These are phyloP conservation scores for Pelodytes ibericus DNA, from an alignment of 2,797 vertebrate genomes.

Conservation along the genomic window DNA sequence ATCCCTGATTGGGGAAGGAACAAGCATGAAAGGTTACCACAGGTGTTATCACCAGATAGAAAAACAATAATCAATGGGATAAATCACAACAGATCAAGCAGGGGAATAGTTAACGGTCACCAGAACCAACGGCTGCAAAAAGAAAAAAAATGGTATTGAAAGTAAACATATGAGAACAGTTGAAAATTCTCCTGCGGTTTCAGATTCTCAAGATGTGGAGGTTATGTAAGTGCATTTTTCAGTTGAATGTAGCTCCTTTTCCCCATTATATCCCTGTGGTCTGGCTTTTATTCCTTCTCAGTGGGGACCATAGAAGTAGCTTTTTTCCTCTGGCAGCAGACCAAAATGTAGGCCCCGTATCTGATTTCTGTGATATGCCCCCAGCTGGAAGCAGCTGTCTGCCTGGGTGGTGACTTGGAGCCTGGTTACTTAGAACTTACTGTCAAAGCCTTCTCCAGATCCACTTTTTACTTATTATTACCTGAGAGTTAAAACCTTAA, in stretches of 20 bases:
- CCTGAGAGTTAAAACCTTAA: background rate
- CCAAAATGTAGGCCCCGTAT: constrained; percentile 36
- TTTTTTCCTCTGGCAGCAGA: constrained; percentile 27
- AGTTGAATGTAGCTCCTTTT: constrained; percentile 37
- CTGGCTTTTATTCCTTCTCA: constrained; percentile 48
- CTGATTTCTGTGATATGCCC: constrained; percentile 50
- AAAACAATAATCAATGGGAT: background rate
- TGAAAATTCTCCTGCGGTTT: constrained; percentile 47
- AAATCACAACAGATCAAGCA: background rate
- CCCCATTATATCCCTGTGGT: constrained; percentile 54
- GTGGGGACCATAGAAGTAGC: constrained; percentile 38
- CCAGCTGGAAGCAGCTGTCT: constrained; percentile 41
- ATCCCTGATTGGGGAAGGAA: no score
- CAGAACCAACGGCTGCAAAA: background rate
- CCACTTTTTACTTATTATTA: background rate
- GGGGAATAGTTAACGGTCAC: constrained; percentile 19
- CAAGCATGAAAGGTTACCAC: background rate
- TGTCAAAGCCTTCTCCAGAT: background rate
- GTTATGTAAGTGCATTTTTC: constrained; percentile 53
- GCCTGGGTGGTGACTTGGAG: constrained; percentile 38
- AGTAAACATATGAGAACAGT: constrained; percentile 47
- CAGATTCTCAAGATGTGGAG: constrained; percentile 50
- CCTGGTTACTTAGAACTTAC: constrained; percentile 3
- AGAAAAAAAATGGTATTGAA: no score
- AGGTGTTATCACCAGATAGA: background rate